phyloP scores from a whole-genome alignment of 2,888 invertebrate species.

The Drosophila multiciliata region DNA sequence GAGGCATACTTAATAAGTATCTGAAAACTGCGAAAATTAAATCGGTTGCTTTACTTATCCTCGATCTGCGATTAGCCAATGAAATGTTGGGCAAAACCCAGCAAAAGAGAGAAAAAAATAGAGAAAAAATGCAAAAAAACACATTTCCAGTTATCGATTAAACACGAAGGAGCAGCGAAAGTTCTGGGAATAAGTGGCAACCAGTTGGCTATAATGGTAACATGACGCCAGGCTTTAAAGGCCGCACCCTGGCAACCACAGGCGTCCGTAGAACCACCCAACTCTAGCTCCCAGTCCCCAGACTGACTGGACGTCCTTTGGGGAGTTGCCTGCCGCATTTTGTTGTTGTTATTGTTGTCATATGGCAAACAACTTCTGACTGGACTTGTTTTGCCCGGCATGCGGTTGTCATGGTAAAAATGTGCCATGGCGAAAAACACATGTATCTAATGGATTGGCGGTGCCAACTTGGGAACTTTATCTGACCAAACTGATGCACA shows the following conservation, averaged over 20 bases:
- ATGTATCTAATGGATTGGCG: constrained; percentile 27
- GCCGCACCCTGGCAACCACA: constrained; percentile 63
- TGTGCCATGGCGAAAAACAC: constrained; percentile 14
- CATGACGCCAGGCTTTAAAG: constrained; percentile 72
- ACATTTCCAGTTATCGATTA: constrained; percentile 61
- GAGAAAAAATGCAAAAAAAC: constrained; percentile 16
- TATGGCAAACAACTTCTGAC: constrained; percentile 59
- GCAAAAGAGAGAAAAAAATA: neutral
- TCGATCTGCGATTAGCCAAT: constrained; percentile 58
- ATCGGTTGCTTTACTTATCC: constrained; percentile 52
- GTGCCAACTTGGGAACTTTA: constrained; percentile 1
- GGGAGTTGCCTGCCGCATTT: constrained; percentile 35
- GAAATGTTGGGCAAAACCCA: constrained; percentile 22
- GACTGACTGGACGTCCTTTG: constrained; percentile 49
- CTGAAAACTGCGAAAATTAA: constrained; percentile 13
- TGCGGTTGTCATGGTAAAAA: constrained; percentile 52
- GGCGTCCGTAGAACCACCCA: constrained; percentile 27
- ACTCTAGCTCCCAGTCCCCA: constrained; percentile 19
- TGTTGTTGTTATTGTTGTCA: constrained; percentile 42
- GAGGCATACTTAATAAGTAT: constrained; percentile 3
- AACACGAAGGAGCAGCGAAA: constrained; percentile 61
- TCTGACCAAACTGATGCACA: constrained; percentile 35
- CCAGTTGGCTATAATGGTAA: constrained; percentile 64
- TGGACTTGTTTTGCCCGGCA: constrained; percentile 49
- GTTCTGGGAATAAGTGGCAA: constrained; percentile 35